Percentiles rank a stretch among this genome's conserved stretches.
Evolutionary conservation across 2,888 invertebrate species (phyloP).

Genomic region (Chloroclystis v-ata): DNA sequence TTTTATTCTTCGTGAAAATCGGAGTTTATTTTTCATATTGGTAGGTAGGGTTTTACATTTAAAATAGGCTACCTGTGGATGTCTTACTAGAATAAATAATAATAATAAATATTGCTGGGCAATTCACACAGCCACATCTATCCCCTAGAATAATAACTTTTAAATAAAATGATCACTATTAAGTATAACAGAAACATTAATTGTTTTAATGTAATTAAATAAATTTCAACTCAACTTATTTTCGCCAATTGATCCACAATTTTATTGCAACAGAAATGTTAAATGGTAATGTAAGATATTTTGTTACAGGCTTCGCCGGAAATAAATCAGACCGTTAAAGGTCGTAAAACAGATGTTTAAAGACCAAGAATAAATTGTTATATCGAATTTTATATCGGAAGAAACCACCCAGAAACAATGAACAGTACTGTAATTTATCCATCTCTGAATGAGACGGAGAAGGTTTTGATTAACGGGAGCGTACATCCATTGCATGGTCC

Average conservation of each 20-base stretch:
- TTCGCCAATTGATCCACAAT: conserved; percentile 1
- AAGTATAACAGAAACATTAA: no score
- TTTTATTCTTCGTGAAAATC: no score
- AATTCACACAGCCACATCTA: no score
- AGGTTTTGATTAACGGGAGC: conserved; percentile 42
- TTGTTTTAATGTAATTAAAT: no score
- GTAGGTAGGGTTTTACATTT: no score
- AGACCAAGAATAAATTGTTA: conserved; percentile 47
- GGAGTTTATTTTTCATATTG: no score
- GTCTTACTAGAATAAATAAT: no score
- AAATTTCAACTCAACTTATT: no score
- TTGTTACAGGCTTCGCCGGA: conserved; percentile 63
- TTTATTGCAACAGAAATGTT: conserved; percentile 35
- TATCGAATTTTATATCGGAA: conserved; percentile 41
- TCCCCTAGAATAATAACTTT: no score
- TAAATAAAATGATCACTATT: no score
- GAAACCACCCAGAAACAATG: conserved; percentile 48
- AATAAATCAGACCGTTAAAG: conserved; percentile 46
- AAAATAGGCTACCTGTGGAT: no score
- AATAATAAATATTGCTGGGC: no score
- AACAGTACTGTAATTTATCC: conserved; percentile 54
- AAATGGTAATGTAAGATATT: conserved; percentile 48
- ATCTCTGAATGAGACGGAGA: conserved; percentile 40
- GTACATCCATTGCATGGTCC: conserved; percentile 40
- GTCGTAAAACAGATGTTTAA: conserved; percentile 55